Evolutionary conservation across 2,113 vertebrate species (phyloP), one percentile per base, ranked within the genome.

Genomic region (Cygnus atratus): DNA sequence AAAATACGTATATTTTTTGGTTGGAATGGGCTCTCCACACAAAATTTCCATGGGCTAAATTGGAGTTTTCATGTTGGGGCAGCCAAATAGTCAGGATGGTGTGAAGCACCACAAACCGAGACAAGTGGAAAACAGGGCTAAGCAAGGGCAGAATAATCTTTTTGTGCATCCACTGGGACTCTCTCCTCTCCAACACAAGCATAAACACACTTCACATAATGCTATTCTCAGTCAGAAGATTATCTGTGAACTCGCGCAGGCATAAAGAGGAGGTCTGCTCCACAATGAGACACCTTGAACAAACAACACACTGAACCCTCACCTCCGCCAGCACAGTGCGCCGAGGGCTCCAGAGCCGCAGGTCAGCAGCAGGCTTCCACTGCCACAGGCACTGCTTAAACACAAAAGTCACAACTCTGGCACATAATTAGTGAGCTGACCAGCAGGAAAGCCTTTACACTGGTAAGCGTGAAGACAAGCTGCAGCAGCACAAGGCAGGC

Each of bases 61-160:
- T 13, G 18, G 43, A 48, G 39, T 81, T 75, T 50, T 46, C 82
- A 8, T 28, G 16, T 2, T 8, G 19, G 31, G 58, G 8, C 37
- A n/a, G 19, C 21, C 2, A 3, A 8, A 11, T 14, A 19, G 29
- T 16, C 1, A 2, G 24, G 55, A 48, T 21, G 14, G 21, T 19
- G 29, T 4, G 37, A 68, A 68, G 22, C 0, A 0, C 22, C 2
- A 44, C 43, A 3, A 65, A 79, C 33, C 24, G 33, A 68, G 35
- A 12, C 0, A 4, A 67, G 35, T 6, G 55, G 44, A 31, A 88
- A 72, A 76, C 4, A 0, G 0, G 41, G 20, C 66, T 57, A 29
- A 88, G n/a, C 70, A 41, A n/a, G 10, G 2, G 43, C 44, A 48
- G 75, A 31, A 14, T 39, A 54, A 85, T 46, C 26, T 39, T 21